phyloP scores from a whole-genome alignment of 2,113 vertebrate genomes.

The Salvelinus sp. region DNA sequence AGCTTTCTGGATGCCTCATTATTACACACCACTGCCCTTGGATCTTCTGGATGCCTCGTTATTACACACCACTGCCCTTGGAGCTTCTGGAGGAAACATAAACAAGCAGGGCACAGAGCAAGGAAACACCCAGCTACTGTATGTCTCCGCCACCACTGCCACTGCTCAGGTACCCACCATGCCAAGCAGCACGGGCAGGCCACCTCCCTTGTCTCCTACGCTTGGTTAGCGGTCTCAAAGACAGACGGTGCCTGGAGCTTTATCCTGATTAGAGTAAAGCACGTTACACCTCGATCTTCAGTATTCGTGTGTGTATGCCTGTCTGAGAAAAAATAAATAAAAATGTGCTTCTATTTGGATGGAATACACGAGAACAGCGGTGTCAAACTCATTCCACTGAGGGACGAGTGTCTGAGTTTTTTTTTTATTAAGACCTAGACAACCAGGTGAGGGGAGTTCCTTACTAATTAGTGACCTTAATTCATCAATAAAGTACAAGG shows the following conservation, averaged over 20 bases:
- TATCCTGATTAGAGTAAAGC: slow-evolving; percentile 55
- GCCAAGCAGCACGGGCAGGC: slow-evolving; percentile 17
- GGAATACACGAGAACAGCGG: slow-evolving; percentile 17
- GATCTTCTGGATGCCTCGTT: slow-evolving; percentile 33
- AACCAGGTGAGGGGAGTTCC: too few species aligned
- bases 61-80: slow-evolving; percentile 45
- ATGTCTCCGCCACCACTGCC: slow-evolving; percentile 17
- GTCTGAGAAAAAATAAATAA: too few species aligned
- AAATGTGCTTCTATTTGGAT: slow-evolving; percentile 51
- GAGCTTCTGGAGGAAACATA: slow-evolving; percentile 38
- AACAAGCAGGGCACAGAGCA: slow-evolving; percentile 31
- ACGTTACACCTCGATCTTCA: background rate
- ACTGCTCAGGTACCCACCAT: slow-evolving; percentile 44
- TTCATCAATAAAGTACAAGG: too few species aligned
- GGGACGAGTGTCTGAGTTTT: too few species aligned
- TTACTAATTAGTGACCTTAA: too few species aligned
- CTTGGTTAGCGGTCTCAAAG: slow-evolving; percentile 64
- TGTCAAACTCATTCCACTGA: too few species aligned
- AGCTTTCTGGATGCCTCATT: slow-evolving; percentile 25
- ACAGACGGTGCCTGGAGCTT: slow-evolving; percentile 41
- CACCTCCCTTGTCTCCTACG: slow-evolving; percentile 35
- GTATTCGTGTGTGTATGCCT: slow-evolving; percentile 16
- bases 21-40: slow-evolving; percentile 46
- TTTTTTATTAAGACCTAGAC: too few species aligned
- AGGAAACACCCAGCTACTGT: slow-evolving; percentile 16